A percentile compares a stretch with the other conserved stretches of the same genome.
phyloP scores from a whole-genome alignment of 2,113 vertebrate species.

The Tyto alba region DNA sequence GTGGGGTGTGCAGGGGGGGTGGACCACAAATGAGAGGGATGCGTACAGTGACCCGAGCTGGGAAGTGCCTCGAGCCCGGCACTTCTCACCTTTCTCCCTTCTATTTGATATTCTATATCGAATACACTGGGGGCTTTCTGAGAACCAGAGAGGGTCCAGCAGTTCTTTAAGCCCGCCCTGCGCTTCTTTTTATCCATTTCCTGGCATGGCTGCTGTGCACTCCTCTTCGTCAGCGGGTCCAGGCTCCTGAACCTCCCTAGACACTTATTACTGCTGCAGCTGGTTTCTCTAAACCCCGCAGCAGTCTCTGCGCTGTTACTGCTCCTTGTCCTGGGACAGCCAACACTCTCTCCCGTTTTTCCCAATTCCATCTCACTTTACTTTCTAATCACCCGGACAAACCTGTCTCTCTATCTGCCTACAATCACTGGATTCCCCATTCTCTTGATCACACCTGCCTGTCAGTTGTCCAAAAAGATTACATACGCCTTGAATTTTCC shows the following conservation, averaged over 20 bases:
- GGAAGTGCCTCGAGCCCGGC: rapidly evolving
- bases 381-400: constrained; percentile 27
- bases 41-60: neutral
- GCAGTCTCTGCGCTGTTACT: neutral
- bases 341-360: neutral
- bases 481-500: constrained; percentile 23
- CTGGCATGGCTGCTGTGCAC: neutral
- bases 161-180: neutral
- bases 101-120: too few species aligned
- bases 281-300: neutral
- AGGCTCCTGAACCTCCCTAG: neutral
- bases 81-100: neutral
- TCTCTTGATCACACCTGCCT: constrained; percentile 57
- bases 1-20: neutral
- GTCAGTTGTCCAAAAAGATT: constrained; percentile 60
- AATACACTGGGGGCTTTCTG: neutral
- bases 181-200: neutral
- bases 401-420: constrained; percentile 44
- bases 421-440: constrained; percentile 19
- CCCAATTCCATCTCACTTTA: constrained; percentile 1
- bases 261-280: neutral
- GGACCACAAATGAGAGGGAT: neutral
- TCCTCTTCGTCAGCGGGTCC: neutral
- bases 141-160: neutral
- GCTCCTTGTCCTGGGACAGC: neutral